Evolutionary conservation across 2,113 vertebrate genomes (phyloP).

Genomic region (Tiliqua scincoides): DNA sequence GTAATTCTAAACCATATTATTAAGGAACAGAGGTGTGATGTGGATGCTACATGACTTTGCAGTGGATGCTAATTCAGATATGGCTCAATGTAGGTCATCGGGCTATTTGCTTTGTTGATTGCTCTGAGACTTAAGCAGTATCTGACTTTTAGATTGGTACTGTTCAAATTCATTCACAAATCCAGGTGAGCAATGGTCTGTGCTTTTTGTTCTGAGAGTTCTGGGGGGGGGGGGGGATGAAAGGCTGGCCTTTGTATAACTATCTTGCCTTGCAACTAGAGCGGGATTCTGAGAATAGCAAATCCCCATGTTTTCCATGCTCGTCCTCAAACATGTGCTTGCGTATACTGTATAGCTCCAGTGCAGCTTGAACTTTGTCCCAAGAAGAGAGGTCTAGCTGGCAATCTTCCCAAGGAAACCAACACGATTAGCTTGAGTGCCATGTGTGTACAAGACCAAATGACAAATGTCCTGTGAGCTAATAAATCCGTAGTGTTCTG

Average conservation of each 20-base stretch:
- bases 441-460: neutral
- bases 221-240: no score
- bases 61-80: neutral
- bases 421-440: neutral
- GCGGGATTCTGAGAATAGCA: neutral
- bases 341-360: neutral
- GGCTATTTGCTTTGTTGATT: neutral
- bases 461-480: neutral
- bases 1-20: neutral
- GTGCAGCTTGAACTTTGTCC: neutral
- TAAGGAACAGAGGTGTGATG: neutral
- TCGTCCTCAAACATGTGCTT: neutral
- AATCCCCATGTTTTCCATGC: neutral
- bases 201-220: neutral
- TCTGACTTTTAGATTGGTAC: neutral
- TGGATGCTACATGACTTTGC: neutral
- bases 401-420: neutral
- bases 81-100: neutral
- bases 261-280: neutral
- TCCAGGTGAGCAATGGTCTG: neutral
- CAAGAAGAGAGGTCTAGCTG: neutral
- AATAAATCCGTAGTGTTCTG: neutral
- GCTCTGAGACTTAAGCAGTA: neutral
- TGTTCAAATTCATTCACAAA: neutral
- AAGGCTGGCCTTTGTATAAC: neutral